phyloP scores from a whole-genome alignment of 2,797 vertebrate species.

The Poeciliopsis turneri region DNA sequence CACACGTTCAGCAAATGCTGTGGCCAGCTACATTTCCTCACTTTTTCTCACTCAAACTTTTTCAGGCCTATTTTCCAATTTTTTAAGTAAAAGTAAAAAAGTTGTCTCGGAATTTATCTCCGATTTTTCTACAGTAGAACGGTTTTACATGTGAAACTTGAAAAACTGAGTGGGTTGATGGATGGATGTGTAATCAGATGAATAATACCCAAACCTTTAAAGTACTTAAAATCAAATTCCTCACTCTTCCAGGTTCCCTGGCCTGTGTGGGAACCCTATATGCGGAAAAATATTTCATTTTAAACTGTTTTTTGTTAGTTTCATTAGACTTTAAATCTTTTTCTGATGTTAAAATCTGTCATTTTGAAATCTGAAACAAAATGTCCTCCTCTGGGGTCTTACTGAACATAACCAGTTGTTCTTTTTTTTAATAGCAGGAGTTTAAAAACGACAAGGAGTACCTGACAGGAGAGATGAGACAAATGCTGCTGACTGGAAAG shows the following conservation, averaged over 20 bases:
- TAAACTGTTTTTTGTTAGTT: not conserved
- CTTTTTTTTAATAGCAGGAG: constrained; percentile 79
- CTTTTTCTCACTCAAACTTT: not conserved
- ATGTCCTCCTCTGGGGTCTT: not conserved
- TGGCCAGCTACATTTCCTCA: not conserved
- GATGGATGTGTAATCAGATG: not conserved
- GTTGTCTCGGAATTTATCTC: not conserved
- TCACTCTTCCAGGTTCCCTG: not conserved
- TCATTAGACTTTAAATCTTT: not conserved
- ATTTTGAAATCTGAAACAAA: not conserved
- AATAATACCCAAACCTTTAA: not conserved
- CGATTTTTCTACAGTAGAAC: not conserved
- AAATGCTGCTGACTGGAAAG: constrained; percentile 95
- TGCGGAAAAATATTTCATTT: not conserved
- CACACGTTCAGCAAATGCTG: not conserved
- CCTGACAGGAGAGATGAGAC: constrained; percentile 90
- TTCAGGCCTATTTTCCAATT: not conserved
- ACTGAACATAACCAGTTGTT: not conserved
- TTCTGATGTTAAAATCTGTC: not conserved
- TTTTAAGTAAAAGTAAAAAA: not conserved
- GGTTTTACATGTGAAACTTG: not conserved
- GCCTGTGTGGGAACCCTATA: not conserved
- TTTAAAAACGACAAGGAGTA: constrained; percentile 96
- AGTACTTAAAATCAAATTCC: not conserved
- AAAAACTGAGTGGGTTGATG: not conserved